Conservation (phyloP, 1,140 invertebrate species). For the Scaptomyza graminum region DNA sequence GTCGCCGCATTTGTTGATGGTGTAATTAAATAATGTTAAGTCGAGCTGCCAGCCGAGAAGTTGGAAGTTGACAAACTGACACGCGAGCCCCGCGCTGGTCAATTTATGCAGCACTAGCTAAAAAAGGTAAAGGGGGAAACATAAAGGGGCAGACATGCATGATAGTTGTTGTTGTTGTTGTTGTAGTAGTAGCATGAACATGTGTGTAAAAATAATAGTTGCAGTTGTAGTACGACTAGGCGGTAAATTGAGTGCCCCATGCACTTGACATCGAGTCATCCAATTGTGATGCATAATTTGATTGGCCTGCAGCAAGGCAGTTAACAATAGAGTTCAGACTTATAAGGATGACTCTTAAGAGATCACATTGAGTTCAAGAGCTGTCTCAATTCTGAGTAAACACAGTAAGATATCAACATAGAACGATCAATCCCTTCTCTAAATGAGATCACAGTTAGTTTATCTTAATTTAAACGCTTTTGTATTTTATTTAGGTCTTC, state of each 20-base stretch:
- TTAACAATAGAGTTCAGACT: neutral
- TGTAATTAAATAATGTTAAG: slow-evolving; percentile 79
- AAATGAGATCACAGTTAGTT: neutral
- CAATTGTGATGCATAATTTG: slow-evolving; percentile 43
- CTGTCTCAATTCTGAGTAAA: slow-evolving; percentile 1
- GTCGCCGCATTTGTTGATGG: slow-evolving; percentile 48
- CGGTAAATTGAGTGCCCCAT: slow-evolving; percentile 40
- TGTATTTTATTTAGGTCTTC: slow-evolving; percentile 5
- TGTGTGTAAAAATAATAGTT: slow-evolving; percentile 64
- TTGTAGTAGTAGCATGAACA: slow-evolving; percentile 7
- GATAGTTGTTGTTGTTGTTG: neutral
- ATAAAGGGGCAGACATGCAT: slow-evolving; percentile 19
- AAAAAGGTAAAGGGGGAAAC: neutral
- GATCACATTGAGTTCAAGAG: slow-evolving; percentile 21
- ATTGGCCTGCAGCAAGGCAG: slow-evolving; percentile 27
- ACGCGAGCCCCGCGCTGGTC: slow-evolving; percentile 56
- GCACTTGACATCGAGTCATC: slow-evolving; percentile 57
- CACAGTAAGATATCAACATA: neutral
- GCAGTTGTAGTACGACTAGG: slow-evolving; percentile 21
- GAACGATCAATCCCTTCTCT: neutral
- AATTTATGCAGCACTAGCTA: slow-evolving; percentile 26
- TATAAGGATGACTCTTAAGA: slow-evolving; percentile 16
- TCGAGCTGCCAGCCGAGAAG: slow-evolving; percentile 42
- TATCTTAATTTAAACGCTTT: slow-evolving; percentile 2
- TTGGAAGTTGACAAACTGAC: slow-evolving; percentile 67